phyloP scores from a whole-genome alignment of 2,797 vertebrate species.

The Eupleurogrammus muticus region DNA sequence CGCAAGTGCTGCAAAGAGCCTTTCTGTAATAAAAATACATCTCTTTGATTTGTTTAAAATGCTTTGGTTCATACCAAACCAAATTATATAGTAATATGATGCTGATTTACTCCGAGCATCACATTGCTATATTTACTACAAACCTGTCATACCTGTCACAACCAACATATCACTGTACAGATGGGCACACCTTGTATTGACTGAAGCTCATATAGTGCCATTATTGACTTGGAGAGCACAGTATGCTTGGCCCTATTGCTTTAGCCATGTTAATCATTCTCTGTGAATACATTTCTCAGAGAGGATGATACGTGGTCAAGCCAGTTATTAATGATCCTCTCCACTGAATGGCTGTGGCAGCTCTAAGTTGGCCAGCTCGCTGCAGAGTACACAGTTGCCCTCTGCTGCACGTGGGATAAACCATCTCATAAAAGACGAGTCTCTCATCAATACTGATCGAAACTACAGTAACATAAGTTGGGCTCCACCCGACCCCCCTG shows the following conservation, averaged over 20 bases:
- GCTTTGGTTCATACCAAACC: not conserved
- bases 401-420: conserved; percentile 18
- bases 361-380: conserved; percentile 10
- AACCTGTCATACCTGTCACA: too few relatives aligned
- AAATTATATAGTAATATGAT: conserved; percentile 10
- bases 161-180: conserved; percentile 26
- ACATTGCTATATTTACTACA: conserved; percentile 6
- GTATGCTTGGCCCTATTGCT: conserved; percentile 22
- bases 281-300: conserved; percentile 23
- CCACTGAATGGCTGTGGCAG: conserved; percentile 6
- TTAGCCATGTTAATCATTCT: conserved; percentile 43
- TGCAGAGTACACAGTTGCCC: not conserved
- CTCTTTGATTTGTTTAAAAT: conserved; percentile 25
- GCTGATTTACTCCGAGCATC: conserved; percentile 1
- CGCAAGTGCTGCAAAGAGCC: conserved; percentile 13
- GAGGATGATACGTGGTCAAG: conserved; percentile 25
- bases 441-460: conserved; percentile 25
- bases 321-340: conserved; percentile 27
- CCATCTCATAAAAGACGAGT: conserved; percentile 5
- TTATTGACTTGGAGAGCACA: conserved; percentile 11
- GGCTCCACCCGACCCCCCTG: conserved; percentile 24
- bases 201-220: conserved; percentile 8
- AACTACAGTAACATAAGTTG: conserved; percentile 30
- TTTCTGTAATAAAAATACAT: conserved; percentile 11
- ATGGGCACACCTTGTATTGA: conserved; percentile 10